phyloP scores from a whole-genome alignment of 2,888 invertebrate genomes.

The Chymomyza amoena region DNA sequence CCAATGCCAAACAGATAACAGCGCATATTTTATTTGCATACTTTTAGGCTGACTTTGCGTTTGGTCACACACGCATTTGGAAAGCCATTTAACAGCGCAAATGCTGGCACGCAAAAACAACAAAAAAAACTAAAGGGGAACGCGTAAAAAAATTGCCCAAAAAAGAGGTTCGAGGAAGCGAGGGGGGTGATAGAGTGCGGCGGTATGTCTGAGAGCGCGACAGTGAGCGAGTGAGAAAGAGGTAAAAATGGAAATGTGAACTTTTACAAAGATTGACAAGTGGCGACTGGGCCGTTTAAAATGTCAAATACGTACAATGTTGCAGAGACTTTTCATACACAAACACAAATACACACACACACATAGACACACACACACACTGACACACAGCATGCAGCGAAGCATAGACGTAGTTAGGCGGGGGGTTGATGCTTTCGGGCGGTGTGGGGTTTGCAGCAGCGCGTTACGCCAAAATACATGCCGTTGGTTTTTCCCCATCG shows the following conservation, averaged over 20 bases:
- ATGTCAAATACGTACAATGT: slow-evolving; percentile 70
- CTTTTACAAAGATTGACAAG: slow-evolving; percentile 70
- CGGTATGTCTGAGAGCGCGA: background rate
- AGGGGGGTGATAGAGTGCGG: background rate
- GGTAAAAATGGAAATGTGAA: slow-evolving; percentile 68
- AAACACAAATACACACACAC: slow-evolving; percentile 37
- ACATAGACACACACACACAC: too few relatives aligned
- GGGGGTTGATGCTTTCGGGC: background rate
- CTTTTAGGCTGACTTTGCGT: slow-evolving; percentile 64
- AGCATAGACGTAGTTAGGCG: background rate
- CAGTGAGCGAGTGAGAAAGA: slow-evolving; percentile 27
- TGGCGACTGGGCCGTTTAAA: slow-evolving; percentile 71
- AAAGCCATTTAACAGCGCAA: slow-evolving; percentile 60
- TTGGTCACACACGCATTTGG: slow-evolving; percentile 35
- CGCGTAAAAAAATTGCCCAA: slow-evolving; percentile 13
- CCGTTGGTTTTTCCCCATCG: slow-evolving; percentile 44
- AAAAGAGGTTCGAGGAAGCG: slow-evolving; percentile 21
- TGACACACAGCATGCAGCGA: background rate
- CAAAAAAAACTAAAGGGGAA: slow-evolving; percentile 29
- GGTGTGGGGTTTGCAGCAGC: background rate
- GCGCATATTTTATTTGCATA: slow-evolving; percentile 71
- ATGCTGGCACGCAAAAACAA: slow-evolving; percentile 37
- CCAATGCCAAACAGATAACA: slow-evolving; percentile 70
- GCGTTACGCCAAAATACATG: slow-evolving; percentile 39
- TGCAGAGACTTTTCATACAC: slow-evolving; percentile 63